phyloP scores from a whole-genome alignment of 2,797 vertebrate genomes.

The Ataeniobius toweri region DNA sequence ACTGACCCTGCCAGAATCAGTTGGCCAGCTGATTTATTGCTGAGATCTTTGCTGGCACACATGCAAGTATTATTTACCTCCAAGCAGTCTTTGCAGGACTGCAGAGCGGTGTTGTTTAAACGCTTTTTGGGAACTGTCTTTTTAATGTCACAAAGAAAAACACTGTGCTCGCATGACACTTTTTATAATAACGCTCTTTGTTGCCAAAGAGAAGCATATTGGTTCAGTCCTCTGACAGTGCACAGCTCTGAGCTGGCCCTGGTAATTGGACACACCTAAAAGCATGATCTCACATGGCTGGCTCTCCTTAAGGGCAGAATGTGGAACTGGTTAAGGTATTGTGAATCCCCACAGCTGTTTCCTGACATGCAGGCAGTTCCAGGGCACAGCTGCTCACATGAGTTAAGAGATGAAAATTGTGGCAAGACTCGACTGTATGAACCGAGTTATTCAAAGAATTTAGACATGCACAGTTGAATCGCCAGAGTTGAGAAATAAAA shows the following conservation, averaged over 20 bases:
- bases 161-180: neutral
- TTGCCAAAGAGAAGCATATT: slow-evolving; percentile 7
- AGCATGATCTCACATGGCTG: slow-evolving; percentile 76
- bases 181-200: slow-evolving; percentile 11
- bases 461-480: slow-evolving; percentile 36
- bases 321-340: slow-evolving; percentile 78
- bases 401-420: slow-evolving; percentile 56
- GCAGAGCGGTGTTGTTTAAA: slow-evolving; percentile 4
- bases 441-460: slow-evolving; percentile 35
- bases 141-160: slow-evolving; percentile 6
- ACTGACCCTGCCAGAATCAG: slow-evolving; percentile 35
- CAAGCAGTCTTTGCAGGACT: slow-evolving; percentile 18
- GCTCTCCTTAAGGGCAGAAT: slow-evolving; percentile 65
- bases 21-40: slow-evolving; percentile 28
- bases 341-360: slow-evolving; percentile 80
- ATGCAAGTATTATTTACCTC: slow-evolving; percentile 26
- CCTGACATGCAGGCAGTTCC: slow-evolving; percentile 59
- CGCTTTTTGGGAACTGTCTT: neutral
- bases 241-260: slow-evolving; percentile 29
- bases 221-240: slow-evolving; percentile 16
- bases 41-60: slow-evolving; percentile 8
- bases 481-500: slow-evolving; percentile 12
- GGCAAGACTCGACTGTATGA: slow-evolving; percentile 30
- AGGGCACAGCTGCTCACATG: slow-evolving; percentile 76
- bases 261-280: slow-evolving; percentile 77